Conservation (phyloP, 2,113 vertebrate genomes). For the Toxotes chatareus region DNA sequence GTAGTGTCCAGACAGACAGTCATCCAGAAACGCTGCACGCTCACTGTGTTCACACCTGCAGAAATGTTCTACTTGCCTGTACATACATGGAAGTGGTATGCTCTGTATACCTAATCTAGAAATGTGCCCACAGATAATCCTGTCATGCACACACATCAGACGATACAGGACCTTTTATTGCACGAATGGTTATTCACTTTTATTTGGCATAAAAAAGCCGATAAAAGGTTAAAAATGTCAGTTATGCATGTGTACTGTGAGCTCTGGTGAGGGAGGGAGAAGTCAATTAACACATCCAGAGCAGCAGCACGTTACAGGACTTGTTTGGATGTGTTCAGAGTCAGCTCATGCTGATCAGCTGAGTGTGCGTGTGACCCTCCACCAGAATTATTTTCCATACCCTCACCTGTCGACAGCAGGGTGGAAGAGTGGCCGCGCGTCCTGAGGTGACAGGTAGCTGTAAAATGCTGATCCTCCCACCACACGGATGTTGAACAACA, state of each 20-base stretch:
- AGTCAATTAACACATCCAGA: slow-evolving; percentile 6
- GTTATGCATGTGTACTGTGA: neutral
- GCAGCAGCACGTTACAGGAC: neutral
- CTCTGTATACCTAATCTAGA: neutral
- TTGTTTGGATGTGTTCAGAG: neutral
- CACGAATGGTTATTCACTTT: neutral
- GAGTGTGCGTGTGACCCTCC: neutral
- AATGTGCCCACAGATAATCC: neutral
- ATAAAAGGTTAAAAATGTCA: neutral
- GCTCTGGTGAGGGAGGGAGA: neutral
- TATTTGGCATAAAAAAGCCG: neutral
- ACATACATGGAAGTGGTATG: neutral
- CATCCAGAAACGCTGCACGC: neutral
- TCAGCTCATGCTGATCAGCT: neutral
- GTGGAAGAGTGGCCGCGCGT: slow-evolving; percentile 89
- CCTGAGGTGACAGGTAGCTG: slow-evolving; percentile 91
- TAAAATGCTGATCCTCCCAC: slow-evolving; percentile 84
- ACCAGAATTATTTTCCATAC: neutral
- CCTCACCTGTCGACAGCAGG: slow-evolving; percentile 93
- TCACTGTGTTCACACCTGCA: neutral
- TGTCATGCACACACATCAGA: neutral
- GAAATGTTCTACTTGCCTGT: neutral
- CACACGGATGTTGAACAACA: slow-evolving; percentile 90
- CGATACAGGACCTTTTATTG: neutral
- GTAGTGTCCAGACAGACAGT: neutral